These are phyloP conservation scores for Pycnonotus jocosus DNA, from an alignment of 2,113 vertebrate genomes.

Conservation along the genomic window DNA sequence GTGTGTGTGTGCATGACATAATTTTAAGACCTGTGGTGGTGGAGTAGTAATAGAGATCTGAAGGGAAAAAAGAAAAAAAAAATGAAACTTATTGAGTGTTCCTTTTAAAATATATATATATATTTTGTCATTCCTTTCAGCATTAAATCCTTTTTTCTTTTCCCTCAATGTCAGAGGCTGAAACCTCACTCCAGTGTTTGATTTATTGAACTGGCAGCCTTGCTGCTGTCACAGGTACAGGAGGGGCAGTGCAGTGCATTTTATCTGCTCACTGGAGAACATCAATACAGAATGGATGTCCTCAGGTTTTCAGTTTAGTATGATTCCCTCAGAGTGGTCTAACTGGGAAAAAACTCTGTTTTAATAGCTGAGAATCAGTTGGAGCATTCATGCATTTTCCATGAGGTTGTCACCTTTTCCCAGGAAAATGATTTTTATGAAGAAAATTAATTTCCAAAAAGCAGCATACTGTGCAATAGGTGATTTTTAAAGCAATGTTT, in stretches of 20 bases:
- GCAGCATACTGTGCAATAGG: accelerated
- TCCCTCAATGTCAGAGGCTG: not conserved
- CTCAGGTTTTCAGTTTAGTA: not conserved
- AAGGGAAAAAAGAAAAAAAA: not conserved
- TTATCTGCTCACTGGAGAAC: not conserved
- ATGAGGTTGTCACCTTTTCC: not conserved
- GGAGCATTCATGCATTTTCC: not conserved
- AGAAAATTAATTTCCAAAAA: not conserved
- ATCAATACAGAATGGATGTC: not conserved
- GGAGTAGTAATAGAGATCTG: not conserved
- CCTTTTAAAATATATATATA: not conserved
- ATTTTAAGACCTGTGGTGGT: not conserved
- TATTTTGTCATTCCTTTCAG: not conserved
- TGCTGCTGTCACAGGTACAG: not conserved
- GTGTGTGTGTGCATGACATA: not conserved
- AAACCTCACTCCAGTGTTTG: not conserved
- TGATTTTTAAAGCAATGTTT: not conserved
- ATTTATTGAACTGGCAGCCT: not conserved
- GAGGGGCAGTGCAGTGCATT: not conserved
- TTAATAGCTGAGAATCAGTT: slow-evolving; percentile 32
- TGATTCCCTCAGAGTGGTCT: slow-evolving; percentile 8
- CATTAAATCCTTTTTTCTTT: not conserved
- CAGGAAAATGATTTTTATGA: accelerated
- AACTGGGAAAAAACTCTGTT: not conserved
- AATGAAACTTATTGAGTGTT: not conserved